Conservation (phyloP, 1,140 invertebrate species). For the Nautilus pompilius region DNA sequence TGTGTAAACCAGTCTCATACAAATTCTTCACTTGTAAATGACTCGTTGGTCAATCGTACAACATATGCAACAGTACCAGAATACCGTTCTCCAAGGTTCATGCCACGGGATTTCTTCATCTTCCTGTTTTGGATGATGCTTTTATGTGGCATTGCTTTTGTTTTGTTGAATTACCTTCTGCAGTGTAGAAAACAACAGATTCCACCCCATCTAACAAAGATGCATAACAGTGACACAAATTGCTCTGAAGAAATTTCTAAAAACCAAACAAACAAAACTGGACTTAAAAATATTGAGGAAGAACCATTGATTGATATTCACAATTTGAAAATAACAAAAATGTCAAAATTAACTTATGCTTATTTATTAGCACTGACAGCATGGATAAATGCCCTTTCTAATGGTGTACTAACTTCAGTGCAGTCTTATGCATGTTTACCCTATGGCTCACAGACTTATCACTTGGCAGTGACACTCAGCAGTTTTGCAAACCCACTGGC, state of each 20-base stretch:
- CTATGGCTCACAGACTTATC: conserved; percentile 78
- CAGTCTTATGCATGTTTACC: conserved; percentile 84
- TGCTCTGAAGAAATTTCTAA: background rate
- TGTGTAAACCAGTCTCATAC: conserved; percentile 43
- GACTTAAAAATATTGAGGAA: background rate
- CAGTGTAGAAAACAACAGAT: conserved; percentile 20
- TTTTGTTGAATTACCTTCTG: conserved; percentile 51
- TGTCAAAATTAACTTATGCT: conserved; percentile 5
- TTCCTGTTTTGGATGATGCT: conserved; percentile 61
- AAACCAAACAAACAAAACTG: background rate
- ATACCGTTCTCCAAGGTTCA: conserved; percentile 34
- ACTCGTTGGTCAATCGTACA: conserved; percentile 14
- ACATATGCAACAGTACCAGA: conserved; percentile 21
- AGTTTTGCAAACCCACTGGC: conserved; percentile 82
- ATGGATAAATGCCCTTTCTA: conserved; percentile 28
- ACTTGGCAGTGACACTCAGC: conserved; percentile 74
- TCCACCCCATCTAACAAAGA: background rate
- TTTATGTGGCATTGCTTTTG: conserved; percentile 55
- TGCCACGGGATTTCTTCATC: conserved; percentile 66
- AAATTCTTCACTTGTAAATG: no score
- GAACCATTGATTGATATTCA: background rate
- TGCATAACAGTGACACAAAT: background rate
- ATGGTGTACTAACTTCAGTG: conserved; percentile 77
- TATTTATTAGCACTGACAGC: conserved; percentile 16
- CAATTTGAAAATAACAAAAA: background rate